Percentiles rank a stretch among this genome's conserved stretches.
These are phyloP conservation scores for Alloscopus bannaensis DNA, from an alignment of 2,888 invertebrate species.

Conservation along the genomic window DNA sequence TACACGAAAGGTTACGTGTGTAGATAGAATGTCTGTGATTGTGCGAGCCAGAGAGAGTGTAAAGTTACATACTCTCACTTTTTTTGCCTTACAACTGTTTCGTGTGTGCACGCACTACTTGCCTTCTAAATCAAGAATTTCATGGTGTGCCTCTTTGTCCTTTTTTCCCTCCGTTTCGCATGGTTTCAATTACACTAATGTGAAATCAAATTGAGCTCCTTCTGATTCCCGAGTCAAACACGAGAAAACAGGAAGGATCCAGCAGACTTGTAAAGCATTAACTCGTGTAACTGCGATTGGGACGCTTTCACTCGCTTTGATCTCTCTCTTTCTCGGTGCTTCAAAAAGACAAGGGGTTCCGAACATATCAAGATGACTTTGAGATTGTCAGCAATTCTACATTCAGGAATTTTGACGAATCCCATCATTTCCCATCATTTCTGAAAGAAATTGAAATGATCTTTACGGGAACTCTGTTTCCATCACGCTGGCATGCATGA, in stretches of 20 bases:
- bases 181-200: conserved; percentile 39
- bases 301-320: conserved; percentile 19
- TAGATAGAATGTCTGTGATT: neutral
- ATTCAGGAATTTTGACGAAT: too few species aligned
- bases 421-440: too few species aligned
- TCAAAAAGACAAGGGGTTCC: neutral
- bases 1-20: neutral
- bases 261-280: conserved; percentile 27
- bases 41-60: neutral
- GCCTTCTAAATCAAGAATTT: conserved; percentile 57
- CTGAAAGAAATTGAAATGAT: too few species aligned
- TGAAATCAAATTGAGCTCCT: conserved; percentile 35
- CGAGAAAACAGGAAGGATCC: conserved; percentile 10
- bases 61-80: neutral
- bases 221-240: conserved; percentile 22
- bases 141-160: conserved; percentile 27
- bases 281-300: conserved; percentile 45
- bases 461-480: too few species aligned
- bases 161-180: conserved; percentile 17
- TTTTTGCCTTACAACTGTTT: neutral
- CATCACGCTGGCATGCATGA: too few species aligned
- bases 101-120: conserved; percentile 46
- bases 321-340: neutral
- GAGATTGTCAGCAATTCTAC: too few species aligned
- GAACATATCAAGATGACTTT: conserved; percentile 13